Evolutionary conservation across 2,888 invertebrate species (phyloP).

Genomic region (Furcula furcula): DNA sequence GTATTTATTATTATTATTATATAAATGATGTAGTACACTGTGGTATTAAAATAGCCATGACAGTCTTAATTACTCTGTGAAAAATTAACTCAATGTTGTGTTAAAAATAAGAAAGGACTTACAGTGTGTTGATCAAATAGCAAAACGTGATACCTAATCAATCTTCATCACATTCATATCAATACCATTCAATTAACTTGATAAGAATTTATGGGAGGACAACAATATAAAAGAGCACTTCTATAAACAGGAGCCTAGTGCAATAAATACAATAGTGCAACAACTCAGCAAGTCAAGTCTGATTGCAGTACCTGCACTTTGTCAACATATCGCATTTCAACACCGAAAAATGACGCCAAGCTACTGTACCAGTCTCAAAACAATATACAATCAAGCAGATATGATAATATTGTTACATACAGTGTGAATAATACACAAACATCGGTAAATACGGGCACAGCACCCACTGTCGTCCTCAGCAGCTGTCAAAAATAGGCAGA

Average conservation of each 20-base stretch:
- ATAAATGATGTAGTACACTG: no score
- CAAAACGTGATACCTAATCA: no score
- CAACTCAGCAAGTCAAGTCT: constrained; percentile 13
- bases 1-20: no score
- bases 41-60: no score
- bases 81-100: no score
- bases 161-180: constrained; percentile 13
- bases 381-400: constrained; percentile 25
- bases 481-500: constrained; percentile 76
- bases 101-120: constrained; percentile 1
- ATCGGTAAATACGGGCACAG: constrained; percentile 62
- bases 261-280: background rate
- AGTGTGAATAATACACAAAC: constrained; percentile 40
- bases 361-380: constrained; percentile 22
- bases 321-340: constrained; percentile 28
- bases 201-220: constrained; percentile 15
- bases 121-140: constrained; percentile 6
- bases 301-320: constrained; percentile 20
- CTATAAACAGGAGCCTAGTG: background rate
- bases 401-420: constrained; percentile 31
- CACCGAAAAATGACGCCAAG: constrained; percentile 32
- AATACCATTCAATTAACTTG: constrained; percentile 13
- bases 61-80: no score
- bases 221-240: no score
- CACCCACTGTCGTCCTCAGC: constrained; percentile 69